Evolutionary conservation across 2,888 invertebrate genomes (phyloP).

Genomic region (Dynastes maya): DNA sequence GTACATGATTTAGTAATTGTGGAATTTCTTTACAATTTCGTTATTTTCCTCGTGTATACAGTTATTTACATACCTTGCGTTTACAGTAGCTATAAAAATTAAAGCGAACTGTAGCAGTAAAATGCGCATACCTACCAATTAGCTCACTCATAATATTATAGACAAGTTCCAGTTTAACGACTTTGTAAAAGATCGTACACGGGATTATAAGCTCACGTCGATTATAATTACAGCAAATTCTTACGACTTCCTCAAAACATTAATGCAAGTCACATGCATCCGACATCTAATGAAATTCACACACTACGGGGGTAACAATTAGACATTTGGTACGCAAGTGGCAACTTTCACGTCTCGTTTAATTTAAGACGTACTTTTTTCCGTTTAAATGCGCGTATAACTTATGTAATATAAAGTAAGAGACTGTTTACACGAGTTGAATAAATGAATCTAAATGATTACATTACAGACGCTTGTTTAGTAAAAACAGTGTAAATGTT

Average conservation of each 20-base stretch:
- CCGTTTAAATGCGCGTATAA: neutral
- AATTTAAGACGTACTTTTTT: slow-evolving; percentile 27
- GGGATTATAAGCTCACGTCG: slow-evolving; percentile 12
- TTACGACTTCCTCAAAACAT: slow-evolving; percentile 42
- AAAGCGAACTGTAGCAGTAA: neutral
- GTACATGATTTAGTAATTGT: neutral
- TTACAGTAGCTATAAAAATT: slow-evolving; percentile 2
- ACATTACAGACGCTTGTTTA: neutral
- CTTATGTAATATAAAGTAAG: slow-evolving; percentile 20
- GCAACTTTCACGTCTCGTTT: slow-evolving; percentile 28
- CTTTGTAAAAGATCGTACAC: slow-evolving; percentile 29
- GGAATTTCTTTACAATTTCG: slow-evolving; percentile 6
- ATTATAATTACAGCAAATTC: slow-evolving; percentile 43
- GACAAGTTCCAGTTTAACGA: slow-evolving; percentile 34
- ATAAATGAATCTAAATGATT: slow-evolving; percentile 25
- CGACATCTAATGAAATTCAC: slow-evolving; percentile 43
- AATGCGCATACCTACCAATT: slow-evolving; percentile 28
- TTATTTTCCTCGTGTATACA: neutral
- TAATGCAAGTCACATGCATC: slow-evolving; percentile 46
- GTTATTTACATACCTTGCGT: neutral
- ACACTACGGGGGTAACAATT: slow-evolving; percentile 42
- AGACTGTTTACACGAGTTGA: slow-evolving; percentile 8
- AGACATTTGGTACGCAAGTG: slow-evolving; percentile 47
- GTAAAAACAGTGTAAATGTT: neutral
- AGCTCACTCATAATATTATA: neutral